These are phyloP conservation scores for Acipenser oxyrinchus DNA, from an alignment of 2,797 vertebrate genomes.

Conservation along the genomic window DNA sequence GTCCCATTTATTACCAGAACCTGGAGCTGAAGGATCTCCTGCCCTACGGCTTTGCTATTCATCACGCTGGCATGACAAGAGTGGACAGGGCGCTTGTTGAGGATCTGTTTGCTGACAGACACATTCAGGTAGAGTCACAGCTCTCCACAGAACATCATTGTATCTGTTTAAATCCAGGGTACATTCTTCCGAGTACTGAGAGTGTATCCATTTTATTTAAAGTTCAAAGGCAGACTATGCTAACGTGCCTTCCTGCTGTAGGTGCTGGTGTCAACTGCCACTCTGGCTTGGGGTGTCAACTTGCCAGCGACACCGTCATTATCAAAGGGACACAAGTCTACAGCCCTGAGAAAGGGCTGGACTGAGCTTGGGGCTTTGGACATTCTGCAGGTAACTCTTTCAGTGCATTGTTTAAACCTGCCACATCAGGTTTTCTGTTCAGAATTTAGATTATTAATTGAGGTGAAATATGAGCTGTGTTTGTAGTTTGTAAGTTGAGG, in stretches of 20 bases:
- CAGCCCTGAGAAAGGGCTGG: constrained; percentile 94
- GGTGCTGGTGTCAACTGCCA: constrained; percentile 93
- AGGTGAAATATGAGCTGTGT: neutral
- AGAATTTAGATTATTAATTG: no score
- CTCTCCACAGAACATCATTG: neutral
- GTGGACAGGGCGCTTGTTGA: constrained; percentile 92
- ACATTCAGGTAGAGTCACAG: constrained; percentile 76
- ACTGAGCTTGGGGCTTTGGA: constrained; percentile 92
- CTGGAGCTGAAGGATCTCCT: constrained; percentile 92
- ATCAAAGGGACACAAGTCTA: constrained; percentile 98
- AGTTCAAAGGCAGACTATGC: neutral
- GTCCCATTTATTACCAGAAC: constrained; percentile 57
- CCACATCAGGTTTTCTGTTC: no score
- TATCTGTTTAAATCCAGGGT: neutral
- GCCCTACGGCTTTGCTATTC: constrained; percentile 94
- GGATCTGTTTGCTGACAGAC: constrained; percentile 91
- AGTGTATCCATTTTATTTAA: neutral
- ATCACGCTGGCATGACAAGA: constrained; percentile 93
- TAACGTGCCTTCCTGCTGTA: constrained; percentile 28
- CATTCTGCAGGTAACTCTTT: constrained; percentile 76
- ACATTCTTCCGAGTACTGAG: neutral
- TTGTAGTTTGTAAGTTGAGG: neutral
- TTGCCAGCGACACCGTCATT: constrained; percentile 92
- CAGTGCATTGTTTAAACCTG: no score
- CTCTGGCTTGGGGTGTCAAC: constrained; percentile 96